These are phyloP conservation scores for Leucoma salicis DNA, from an alignment of 2,888 invertebrate species.

Conservation along the genomic window DNA sequence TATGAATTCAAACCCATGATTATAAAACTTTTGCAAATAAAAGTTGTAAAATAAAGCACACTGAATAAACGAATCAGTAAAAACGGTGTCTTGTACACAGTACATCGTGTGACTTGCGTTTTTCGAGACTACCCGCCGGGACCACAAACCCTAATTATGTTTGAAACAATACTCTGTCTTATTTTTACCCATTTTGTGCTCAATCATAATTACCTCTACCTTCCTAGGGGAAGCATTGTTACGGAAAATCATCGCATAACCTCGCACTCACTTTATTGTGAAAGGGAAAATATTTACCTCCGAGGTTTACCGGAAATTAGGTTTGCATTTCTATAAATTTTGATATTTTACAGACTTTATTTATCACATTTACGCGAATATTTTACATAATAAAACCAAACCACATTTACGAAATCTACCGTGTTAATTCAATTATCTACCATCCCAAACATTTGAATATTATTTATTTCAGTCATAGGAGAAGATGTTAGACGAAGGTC, in stretches of 20 bases:
- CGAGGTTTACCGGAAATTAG: constrained; percentile 29
- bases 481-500: too few relatives aligned
- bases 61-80: too few relatives aligned
- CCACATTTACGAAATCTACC: too few relatives aligned
- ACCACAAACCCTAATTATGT: constrained; percentile 80
- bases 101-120: constrained; percentile 61
- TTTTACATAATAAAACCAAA: too few relatives aligned
- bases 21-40: too few relatives aligned
- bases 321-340: constrained; percentile 10
- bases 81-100: too few relatives aligned
- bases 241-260: constrained; percentile 60
- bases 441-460: too few relatives aligned
- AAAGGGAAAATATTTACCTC: constrained; percentile 48
- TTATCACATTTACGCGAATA: too few relatives aligned
- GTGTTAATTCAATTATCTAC: too few relatives aligned
- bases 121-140: constrained; percentile 54
- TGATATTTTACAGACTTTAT: constrained; percentile 3
- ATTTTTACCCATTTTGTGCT: constrained; percentile 81
- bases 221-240: constrained; percentile 69
- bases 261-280: constrained; percentile 48
- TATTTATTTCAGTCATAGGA: too few relatives aligned
- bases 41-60: too few relatives aligned
- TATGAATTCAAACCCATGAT: too few relatives aligned
- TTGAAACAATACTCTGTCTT: constrained; percentile 74
- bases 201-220: constrained; percentile 77